A percentile compares a stretch with the other conserved stretches of the same genome.
Conservation (phyloP, 2,888 invertebrate genomes). For the Caenorhabditis zanzibari region DNA sequence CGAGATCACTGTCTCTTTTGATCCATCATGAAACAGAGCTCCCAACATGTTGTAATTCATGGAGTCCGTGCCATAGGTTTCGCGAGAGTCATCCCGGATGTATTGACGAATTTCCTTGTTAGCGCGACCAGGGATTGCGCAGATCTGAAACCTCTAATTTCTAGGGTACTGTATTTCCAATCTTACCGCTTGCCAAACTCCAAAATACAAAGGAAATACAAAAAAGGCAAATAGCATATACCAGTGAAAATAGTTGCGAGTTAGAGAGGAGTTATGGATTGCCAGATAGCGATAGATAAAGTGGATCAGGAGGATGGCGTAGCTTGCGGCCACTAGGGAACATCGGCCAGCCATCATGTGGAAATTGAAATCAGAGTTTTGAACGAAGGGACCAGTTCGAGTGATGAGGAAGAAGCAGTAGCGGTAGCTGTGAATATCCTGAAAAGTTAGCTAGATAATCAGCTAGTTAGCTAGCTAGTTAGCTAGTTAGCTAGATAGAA, state of each 20-base stretch:
- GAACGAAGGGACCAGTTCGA: constrained; percentile 7
- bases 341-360: constrained; percentile 6
- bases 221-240: background rate
- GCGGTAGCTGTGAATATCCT: constrained; percentile 25
- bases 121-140: background rate
- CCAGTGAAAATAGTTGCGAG: background rate
- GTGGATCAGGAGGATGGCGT: constrained; percentile 29
- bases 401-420: constrained; percentile 30
- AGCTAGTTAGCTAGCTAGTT: no score
- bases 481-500: no score
- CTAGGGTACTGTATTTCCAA: no score
- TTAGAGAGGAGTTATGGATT: background rate
- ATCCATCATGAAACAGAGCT: background rate
- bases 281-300: constrained; percentile 11
- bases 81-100: background rate
- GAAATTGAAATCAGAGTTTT: constrained; percentile 11
- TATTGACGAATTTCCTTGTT: constrained; percentile 12
- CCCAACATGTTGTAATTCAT: constrained; percentile 10
- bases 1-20: background rate
- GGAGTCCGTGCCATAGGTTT: background rate
- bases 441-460: no score
- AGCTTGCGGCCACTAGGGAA: constrained; percentile 14
- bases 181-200: background rate
- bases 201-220: constrained; percentile 1
- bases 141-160: background rate